Evolutionary conservation across 2,113 vertebrate genomes (phyloP).

Genomic region (Cynocephalus volans): DNA sequence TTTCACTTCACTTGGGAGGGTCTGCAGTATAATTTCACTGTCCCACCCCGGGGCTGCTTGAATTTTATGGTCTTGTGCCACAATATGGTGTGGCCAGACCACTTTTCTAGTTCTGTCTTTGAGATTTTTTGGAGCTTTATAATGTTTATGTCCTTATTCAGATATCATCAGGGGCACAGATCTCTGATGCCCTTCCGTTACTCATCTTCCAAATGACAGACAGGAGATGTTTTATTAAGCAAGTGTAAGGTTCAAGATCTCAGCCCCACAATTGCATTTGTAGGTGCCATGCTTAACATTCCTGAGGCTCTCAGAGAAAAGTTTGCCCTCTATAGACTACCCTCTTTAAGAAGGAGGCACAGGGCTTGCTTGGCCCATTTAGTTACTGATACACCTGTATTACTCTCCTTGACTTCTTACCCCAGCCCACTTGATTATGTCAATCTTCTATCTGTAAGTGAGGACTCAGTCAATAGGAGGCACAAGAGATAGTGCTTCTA

Average conservation of each 20-base stretch:
- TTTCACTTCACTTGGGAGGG: not conserved
- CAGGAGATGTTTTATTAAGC: not conserved
- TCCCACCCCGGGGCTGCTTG: not conserved
- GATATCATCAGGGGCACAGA: not conserved
- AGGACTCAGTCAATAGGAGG: not conserved
- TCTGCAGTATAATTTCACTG: not conserved
- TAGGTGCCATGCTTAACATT: not conserved
- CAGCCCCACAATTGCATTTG: not conserved
- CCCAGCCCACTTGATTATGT: not conserved
- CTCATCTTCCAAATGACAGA: not conserved
- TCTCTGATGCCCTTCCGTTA: not conserved
- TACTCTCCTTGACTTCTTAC: not conserved
- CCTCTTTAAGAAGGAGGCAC: not conserved
- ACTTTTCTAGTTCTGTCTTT: not conserved
- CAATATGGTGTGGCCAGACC: not conserved
- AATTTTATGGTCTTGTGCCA: not conserved
- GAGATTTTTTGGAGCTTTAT: not conserved
- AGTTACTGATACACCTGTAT: not conserved
- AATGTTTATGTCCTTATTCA: not conserved
- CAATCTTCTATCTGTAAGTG: not conserved
- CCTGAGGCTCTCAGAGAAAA: not conserved
- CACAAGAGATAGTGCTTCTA: not conserved
- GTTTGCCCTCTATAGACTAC: not conserved
- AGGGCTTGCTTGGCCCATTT: not conserved
- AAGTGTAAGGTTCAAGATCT: not conserved